Conservation (phyloP, 2,888 invertebrate genomes). For the Chloromyia formosa region DNA sequence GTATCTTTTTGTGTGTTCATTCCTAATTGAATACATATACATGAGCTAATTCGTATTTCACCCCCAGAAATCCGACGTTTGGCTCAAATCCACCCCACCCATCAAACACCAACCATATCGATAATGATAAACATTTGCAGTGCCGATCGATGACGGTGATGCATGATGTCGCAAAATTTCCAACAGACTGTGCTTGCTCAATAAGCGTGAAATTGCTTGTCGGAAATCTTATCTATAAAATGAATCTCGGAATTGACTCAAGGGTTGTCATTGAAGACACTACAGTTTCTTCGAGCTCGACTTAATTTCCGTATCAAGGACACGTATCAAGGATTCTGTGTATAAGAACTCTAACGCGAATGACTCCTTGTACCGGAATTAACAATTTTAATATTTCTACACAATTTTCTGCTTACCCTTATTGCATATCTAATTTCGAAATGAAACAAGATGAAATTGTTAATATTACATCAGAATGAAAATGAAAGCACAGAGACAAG, state of each 20-base stretch:
- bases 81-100: too few species aligned
- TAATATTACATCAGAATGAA: background rate
- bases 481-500: constrained; percentile 2
- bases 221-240: constrained; percentile 29
- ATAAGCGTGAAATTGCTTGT: constrained; percentile 60
- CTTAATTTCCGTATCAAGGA: background rate
- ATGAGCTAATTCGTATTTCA: too few species aligned
- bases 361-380: background rate
- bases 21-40: too few species aligned
- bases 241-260: constrained; percentile 17
- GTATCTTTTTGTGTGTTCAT: too few species aligned
- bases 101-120: too few species aligned
- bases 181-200: constrained; percentile 52
- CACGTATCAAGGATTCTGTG: background rate
- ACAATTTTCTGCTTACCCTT: constrained; percentile 6
- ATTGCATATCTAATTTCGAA: constrained; percentile 31
- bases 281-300: background rate
- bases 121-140: too few species aligned
- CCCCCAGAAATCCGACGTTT: too few species aligned
- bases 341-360: background rate
- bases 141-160: constrained; percentile 1
- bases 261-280: background rate
- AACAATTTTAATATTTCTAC: constrained; percentile 32
- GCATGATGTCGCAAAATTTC: constrained; percentile 5
- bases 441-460: constrained; percentile 5